Base-by-base conservation (phyloP, 2,113 vertebrate genomes). In the Puntigrus tetrazona region DNA sequence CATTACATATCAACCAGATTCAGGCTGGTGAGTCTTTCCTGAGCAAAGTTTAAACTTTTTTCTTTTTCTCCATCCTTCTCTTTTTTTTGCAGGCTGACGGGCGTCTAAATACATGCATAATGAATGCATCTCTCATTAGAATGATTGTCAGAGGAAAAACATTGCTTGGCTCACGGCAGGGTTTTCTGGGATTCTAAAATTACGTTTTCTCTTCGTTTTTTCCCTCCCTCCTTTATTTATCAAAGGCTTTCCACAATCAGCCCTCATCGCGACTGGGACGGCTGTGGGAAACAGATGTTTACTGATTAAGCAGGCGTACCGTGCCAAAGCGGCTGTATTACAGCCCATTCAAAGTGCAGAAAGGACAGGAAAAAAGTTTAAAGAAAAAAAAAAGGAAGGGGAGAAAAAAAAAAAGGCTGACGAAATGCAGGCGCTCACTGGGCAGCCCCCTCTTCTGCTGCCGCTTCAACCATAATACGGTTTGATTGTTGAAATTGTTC, bases 281-380 rank as follows among this genome's bases (percentile, higher is more conserved):
- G 69, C 90, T 86, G 88, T 61, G 81, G 88, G 83, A 92, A 89
- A 93, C 94, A 95, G 94, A 93, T 94, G 94, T 94, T 94, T 94
- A 92, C 93, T 94, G 94, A 95, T 94, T 93, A 90, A 91, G 91
- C 91, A 89, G 86, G 83, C 90, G 89, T 88, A 85, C 85, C 16
- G 69, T 90, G 93, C 92, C 92, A 92, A 90, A 89, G 92, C 91
- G 90, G 90, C 91, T 81, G 81, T 89, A 89, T 89, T 86, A 89
- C 86, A 31, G 61, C 91, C 87, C 91, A 92, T 94, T 93, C 92
- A 92, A 83, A 78, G 34, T 59, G 43, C 85, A 81, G 88, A 89
- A 90, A 90, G 92, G 89, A 89, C 72, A 85, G 81, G 79, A 83
- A 72, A 86, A 83, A 89, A 78, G 59, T 34, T 47, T 70, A 20